phyloP scores from a whole-genome alignment of 2,113 vertebrate species.

The Hippocampus mohnikei region DNA sequence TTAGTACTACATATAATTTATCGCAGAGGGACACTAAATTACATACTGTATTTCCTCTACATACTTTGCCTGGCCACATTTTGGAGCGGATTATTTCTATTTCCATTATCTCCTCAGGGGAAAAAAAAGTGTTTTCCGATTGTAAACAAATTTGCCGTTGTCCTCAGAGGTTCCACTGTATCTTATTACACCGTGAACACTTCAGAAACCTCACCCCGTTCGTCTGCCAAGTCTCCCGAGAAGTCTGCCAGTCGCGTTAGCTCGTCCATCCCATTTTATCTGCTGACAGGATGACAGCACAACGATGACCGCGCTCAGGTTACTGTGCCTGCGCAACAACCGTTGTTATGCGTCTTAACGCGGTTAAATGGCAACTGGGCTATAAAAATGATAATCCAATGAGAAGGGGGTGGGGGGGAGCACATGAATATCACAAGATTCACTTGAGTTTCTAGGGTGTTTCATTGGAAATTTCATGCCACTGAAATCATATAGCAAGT shows the following conservation, averaged over 20 bases:
- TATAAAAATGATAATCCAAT: neutral
- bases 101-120: neutral
- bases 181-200: slow-evolving; percentile 1
- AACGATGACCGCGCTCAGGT: slow-evolving; percentile 21
- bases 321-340: neutral
- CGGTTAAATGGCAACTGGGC: neutral
- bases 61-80: neutral
- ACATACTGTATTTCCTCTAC: too few relatives aligned
- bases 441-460: neutral
- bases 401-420: slow-evolving; percentile 5
- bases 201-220: slow-evolving; percentile 63
- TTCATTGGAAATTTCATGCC: slow-evolving; percentile 4
- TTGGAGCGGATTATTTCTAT: neutral
- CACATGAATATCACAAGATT: slow-evolving; percentile 5
- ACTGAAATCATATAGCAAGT: slow-evolving; percentile 3
- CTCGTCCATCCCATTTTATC: slow-evolving; percentile 75
- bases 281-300: slow-evolving; percentile 43
- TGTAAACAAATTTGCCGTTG: neutral
- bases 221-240: slow-evolving; percentile 58
- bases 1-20: too few relatives aligned
- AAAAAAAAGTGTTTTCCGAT: neutral
- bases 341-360: neutral
- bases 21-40: too few relatives aligned
- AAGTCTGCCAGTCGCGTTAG: slow-evolving; percentile 64
- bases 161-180: slow-evolving; percentile 2